A percentile compares a stretch with the other conserved stretches of the same genome.
Evolutionary conservation across 2,797 vertebrate species (phyloP).

Genomic region (Chloroceryle inda): DNA sequence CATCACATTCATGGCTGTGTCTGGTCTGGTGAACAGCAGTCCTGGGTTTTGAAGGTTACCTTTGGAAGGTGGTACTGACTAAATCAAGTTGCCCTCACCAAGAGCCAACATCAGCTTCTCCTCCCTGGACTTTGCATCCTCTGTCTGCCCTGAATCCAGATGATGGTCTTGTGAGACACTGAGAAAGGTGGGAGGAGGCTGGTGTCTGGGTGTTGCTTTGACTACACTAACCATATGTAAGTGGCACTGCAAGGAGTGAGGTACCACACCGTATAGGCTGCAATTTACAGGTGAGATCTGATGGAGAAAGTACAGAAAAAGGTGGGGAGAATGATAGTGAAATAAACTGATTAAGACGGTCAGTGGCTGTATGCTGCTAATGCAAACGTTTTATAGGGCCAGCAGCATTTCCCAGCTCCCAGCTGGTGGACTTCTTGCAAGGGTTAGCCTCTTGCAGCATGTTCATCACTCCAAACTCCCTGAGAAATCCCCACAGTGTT

Average conservation of each 20-base stretch:
- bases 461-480: background rate
- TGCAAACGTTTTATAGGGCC: background rate
- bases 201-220: background rate
- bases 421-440: background rate
- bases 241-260: background rate
- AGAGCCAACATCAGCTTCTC: background rate
- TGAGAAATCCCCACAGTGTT: background rate
- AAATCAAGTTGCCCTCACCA: background rate
- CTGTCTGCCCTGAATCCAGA: background rate
- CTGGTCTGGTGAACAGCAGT: background rate
- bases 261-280: rapidly evolving
- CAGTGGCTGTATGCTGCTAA: background rate
- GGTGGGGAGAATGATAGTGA: background rate
- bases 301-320: background rate
- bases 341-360: background rate
- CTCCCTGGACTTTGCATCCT: background rate
- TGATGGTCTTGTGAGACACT: background rate
- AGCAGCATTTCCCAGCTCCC: background rate
- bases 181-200: background rate
- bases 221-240: too few relatives aligned
- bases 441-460: background rate
- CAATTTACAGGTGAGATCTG: background rate
- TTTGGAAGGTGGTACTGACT: background rate
- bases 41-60: background rate
- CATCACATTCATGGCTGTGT: rapidly evolving